phyloP scores from a whole-genome alignment of 1,140 invertebrate genomes.

The Halictus rubicundus region DNA sequence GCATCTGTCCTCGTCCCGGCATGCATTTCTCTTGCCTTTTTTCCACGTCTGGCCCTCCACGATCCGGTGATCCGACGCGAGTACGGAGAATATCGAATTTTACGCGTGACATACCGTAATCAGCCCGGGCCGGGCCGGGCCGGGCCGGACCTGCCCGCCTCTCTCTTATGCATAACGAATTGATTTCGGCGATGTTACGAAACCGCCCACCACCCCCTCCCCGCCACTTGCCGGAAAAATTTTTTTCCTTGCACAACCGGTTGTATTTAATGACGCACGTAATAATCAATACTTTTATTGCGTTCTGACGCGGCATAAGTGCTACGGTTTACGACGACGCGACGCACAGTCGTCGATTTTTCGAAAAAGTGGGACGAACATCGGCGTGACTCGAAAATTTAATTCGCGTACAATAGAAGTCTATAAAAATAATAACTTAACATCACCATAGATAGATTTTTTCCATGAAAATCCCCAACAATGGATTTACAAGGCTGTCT shows the following conservation, averaged over 20 bases:
- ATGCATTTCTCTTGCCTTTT: background rate
- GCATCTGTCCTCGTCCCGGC: conserved; percentile 10
- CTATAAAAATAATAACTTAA: too few species aligned
- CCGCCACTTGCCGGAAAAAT: background rate
- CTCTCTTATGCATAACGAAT: conserved; percentile 31
- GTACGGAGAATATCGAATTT: conserved; percentile 27
- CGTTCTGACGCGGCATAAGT: background rate
- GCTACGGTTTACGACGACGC: background rate
- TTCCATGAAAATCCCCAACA: too few species aligned
- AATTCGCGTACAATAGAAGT: too few species aligned
- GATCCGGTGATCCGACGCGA: conserved; percentile 3
- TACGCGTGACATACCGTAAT: conserved; percentile 37
- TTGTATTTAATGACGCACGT: background rate
- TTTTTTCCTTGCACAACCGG: conserved; percentile 8
- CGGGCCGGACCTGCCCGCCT: background rate
- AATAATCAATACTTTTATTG: background rate
- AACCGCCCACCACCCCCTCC: background rate
- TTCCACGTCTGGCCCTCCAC: background rate
- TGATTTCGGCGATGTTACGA: conserved; percentile 26
- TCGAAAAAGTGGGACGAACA: too few species aligned
- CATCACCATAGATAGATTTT: too few species aligned
- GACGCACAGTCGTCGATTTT: too few species aligned
- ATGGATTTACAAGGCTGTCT: too few species aligned
- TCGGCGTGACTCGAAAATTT: too few species aligned
- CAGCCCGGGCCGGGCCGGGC: background rate